These are phyloP conservation scores for Diacarnus erythraeanus DNA, from an alignment of 37 sponge, comb jelly and placozoan species.

Conservation along the genomic window DNA sequence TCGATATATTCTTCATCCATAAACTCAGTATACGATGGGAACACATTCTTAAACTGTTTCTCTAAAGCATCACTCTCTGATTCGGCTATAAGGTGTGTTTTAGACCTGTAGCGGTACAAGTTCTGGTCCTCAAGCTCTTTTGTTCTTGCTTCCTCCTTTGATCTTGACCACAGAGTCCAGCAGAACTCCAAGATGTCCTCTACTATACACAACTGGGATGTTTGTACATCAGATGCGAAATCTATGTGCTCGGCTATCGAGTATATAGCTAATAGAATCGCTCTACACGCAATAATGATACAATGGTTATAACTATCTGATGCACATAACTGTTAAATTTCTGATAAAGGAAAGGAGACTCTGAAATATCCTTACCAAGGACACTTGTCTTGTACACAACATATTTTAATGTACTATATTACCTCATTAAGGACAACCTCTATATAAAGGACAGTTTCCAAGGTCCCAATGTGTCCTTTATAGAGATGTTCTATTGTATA, in stretches of 20 bases:
- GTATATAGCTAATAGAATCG: not conserved
- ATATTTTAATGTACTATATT: too few relatives aligned
- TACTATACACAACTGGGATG: not conserved
- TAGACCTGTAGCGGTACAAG: slow-evolving; percentile 66
- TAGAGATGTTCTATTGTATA: too few relatives aligned
- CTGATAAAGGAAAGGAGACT: too few relatives aligned
- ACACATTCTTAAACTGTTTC: slow-evolving; percentile 26
- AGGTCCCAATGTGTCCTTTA: too few relatives aligned
- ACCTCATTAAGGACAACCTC: too few relatives aligned
- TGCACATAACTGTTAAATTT: too few relatives aligned
- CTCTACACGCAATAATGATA: too few relatives aligned
- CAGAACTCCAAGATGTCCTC: slow-evolving; percentile 26
- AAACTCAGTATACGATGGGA: slow-evolving; percentile 41
- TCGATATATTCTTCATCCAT: not conserved
- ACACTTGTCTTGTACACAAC: too few relatives aligned
- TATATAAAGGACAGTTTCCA: too few relatives aligned
- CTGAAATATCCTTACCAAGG: too few relatives aligned
- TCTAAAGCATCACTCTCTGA: slow-evolving; percentile 18
- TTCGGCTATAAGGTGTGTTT: slow-evolving; percentile 32
- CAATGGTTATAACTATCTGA: too few relatives aligned
- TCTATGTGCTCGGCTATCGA: not conserved
- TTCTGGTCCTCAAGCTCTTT: slow-evolving; percentile 56
- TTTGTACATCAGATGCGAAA: too few relatives aligned
- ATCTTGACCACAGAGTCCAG: slow-evolving; percentile 44
- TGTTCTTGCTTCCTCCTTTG: slow-evolving; percentile 30